Evolutionary conservation across 2,113 vertebrate genomes (phyloP).

Genomic region (Anser brachyrhynchus): DNA sequence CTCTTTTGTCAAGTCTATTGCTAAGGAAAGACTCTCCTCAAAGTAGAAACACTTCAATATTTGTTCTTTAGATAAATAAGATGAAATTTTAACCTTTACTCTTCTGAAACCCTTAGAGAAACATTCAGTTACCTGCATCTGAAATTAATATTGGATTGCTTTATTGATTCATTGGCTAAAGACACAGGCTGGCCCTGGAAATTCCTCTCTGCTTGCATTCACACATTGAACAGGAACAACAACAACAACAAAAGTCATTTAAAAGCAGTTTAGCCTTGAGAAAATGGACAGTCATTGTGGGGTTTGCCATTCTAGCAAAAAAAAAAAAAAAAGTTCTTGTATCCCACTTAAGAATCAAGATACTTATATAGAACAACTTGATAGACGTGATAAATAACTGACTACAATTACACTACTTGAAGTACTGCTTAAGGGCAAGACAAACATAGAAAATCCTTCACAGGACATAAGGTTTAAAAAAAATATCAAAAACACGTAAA

Average conservation of each 20-base stretch:
- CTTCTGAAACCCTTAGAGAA: slow-evolving; percentile 20
- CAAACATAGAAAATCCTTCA: neutral
- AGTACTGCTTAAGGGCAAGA: neutral
- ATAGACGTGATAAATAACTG: neutral
- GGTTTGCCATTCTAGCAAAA: neutral
- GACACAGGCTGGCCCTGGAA: neutral
- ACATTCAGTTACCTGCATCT: neutral
- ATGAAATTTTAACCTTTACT: slow-evolving; percentile 38
- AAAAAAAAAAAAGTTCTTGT: neutral
- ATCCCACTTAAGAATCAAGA: neutral
- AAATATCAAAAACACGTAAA: neutral
- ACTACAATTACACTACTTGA: neutral
- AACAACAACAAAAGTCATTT: neutral
- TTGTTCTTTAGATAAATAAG: slow-evolving; percentile 30
- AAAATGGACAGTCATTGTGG: neutral
- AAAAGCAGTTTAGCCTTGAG: slow-evolving; percentile 11
- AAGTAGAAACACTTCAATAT: slow-evolving; percentile 19
- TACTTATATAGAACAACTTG: neutral
- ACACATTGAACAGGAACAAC: neutral
- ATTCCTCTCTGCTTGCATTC: neutral
- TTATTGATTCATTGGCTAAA: slow-evolving; percentile 36
- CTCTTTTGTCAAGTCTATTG: neutral
- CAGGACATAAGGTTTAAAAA: neutral
- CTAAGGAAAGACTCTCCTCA: neutral
- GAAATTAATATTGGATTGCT: slow-evolving; percentile 44